Evolutionary conservation across 2,113 vertebrate species (phyloP).

Genomic region (Paralichthys olivaceus): DNA sequence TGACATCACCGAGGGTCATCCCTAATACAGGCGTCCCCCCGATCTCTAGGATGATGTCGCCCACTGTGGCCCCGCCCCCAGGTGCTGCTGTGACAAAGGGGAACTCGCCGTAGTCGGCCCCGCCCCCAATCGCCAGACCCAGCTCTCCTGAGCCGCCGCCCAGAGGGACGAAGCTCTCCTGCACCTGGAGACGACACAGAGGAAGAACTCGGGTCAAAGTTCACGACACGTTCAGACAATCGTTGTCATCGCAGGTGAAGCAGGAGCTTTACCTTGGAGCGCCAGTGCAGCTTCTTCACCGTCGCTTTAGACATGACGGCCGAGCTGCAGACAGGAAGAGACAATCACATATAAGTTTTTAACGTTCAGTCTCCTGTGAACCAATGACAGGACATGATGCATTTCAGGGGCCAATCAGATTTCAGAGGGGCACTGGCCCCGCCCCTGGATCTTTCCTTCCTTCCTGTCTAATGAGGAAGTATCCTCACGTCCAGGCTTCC

Average conservation of each 20-base stretch:
- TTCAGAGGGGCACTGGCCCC: neutral
- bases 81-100: slow-evolving; percentile 83
- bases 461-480: neutral
- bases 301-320: slow-evolving; percentile 83
- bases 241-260: neutral
- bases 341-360: neutral
- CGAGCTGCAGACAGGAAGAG: slow-evolving; percentile 65
- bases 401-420: neutral
- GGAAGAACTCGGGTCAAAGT: neutral
- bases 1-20: slow-evolving; percentile 85
- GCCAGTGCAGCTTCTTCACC: slow-evolving; percentile 85
- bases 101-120: slow-evolving; percentile 85
- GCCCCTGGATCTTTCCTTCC: too few species aligned
- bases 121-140: slow-evolving; percentile 82
- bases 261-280: slow-evolving; percentile 70
- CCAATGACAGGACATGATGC: neutral
- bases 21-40: slow-evolving; percentile 83
- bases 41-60: slow-evolving; percentile 84
- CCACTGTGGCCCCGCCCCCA: slow-evolving; percentile 81
- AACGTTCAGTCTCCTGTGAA: too few species aligned
- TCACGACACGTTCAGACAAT: neutral
- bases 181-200: slow-evolving; percentile 69
- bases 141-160: slow-evolving; percentile 80
- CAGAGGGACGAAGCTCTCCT: slow-evolving; percentile 84
- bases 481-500: neutral